Evolutionary conservation across 1,140 invertebrate species (phyloP), one percentile per base, ranked within the genome.

Genomic region (Trichogramma pretiosum): DNA sequence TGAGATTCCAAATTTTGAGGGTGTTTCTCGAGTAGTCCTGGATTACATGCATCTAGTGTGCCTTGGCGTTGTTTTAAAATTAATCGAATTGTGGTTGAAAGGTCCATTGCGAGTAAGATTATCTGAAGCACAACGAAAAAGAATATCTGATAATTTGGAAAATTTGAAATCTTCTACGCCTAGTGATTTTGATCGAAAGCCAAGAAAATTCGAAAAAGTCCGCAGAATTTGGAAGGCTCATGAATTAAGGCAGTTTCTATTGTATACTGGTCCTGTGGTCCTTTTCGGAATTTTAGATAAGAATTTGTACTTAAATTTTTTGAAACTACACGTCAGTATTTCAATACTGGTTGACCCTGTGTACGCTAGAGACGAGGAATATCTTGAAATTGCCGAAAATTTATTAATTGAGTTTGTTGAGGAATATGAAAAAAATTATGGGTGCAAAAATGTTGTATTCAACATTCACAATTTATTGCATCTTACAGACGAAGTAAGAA

Each of bases 221-320:
- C 11, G 66, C 16, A 54, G 60, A 3, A 41, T 54, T 22, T 74
- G 63, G 64, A 74, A 73, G 52, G 71, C 67, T 7, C 70, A 68
- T 39, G 69, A 73, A 50, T 67, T 65, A 52, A 49, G 67, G 33
- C 53, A 58, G 24, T 73, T 73, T 56, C 41, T 74, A 9, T 38
- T 72, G 5, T 73, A 73, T 50, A 65, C 58, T 21, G 68, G 70
- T 10, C 50, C 63, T 22, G 41, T 69, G 16, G 57, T 63, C 21
- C 47, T 73, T 11, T 57, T 53, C 50, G 39, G 52, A 22, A 50
- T 58, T 44, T 45, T 71, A 24, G 9, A 49, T 41, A 19, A 54
- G 23, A 40, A 58, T 10, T n/a, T 55, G 5, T 68, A 62, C 47
- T 9, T 55, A 9, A 40, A 65, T 48, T 68, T 68, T 52, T 28